phyloP scores from a whole-genome alignment of 2,797 vertebrate species.

The Xiphophorus birchmanni region DNA sequence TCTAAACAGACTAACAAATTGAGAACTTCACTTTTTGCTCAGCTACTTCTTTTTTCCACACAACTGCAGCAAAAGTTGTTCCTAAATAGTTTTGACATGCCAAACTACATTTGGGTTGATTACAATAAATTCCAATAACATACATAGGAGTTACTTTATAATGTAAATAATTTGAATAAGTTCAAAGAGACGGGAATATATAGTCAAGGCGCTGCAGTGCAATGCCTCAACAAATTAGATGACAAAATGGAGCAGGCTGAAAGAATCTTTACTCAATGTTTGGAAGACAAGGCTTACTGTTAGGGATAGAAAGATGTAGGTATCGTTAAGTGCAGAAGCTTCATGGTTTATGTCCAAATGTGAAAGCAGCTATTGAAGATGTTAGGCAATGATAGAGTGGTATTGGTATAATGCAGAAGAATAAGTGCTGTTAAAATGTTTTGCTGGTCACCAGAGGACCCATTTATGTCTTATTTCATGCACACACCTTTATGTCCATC shows the following conservation, averaged over 20 bases:
- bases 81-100: not conserved
- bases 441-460: constrained; percentile 48
- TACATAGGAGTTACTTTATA: not conserved
- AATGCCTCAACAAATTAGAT: not conserved
- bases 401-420: constrained; percentile 26
- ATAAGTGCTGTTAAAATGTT: constrained; percentile 67
- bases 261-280: not conserved
- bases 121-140: not conserved
- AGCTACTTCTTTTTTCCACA: not conserved
- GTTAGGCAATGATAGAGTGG: constrained; percentile 4
- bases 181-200: not conserved
- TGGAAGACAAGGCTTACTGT: not conserved
- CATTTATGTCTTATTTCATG: constrained; percentile 50
- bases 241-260: not conserved
- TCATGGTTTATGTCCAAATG: not conserved
- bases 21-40: not conserved
- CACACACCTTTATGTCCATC: constrained; percentile 27
- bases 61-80: not conserved
- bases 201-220: not conserved
- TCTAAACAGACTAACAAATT: not conserved
- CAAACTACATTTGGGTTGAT: not conserved
- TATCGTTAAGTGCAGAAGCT: not conserved
- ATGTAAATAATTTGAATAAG: not conserved
- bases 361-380: not conserved
- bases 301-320: not conserved